phyloP scores from a whole-genome alignment of 2,113 vertebrate species.

The Channa argus region DNA sequence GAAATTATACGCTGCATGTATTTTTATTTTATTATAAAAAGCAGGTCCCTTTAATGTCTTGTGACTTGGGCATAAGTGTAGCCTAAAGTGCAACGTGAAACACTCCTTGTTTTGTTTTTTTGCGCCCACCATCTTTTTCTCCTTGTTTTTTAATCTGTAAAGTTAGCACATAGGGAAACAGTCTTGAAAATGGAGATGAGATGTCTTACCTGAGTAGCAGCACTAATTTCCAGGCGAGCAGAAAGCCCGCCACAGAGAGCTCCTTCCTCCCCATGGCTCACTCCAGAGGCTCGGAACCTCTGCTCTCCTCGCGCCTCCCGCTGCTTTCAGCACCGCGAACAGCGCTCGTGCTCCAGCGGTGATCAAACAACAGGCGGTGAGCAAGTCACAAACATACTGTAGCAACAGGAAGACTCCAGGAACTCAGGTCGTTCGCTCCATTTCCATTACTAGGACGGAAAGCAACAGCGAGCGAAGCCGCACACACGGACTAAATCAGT shows the following conservation, averaged over 20 bases:
- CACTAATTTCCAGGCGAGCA: constrained; percentile 44
- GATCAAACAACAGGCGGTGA: constrained; percentile 23
- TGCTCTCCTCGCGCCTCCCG: constrained; percentile 14
- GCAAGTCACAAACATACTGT: constrained; percentile 26
- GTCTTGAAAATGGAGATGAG: neutral
- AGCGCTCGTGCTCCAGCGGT: constrained; percentile 46
- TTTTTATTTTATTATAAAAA: too few relatives aligned
- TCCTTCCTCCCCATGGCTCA: constrained; percentile 6
- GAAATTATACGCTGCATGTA: too few relatives aligned
- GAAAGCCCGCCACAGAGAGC: constrained; percentile 27
- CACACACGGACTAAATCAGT: neutral
- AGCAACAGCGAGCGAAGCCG: too few relatives aligned
- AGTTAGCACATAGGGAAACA: neutral
- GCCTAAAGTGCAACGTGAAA: too few relatives aligned
- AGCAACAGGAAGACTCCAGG: neutral
- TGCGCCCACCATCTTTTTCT: neutral
- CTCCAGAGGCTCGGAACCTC: constrained; percentile 12
- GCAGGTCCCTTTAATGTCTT: too few relatives aligned
- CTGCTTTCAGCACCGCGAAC: constrained; percentile 39
- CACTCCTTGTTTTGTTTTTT: neutral
- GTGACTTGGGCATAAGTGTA: too few relatives aligned
- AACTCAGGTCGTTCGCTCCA: neutral
- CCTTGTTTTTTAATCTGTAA: neutral
- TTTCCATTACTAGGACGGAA: neutral
- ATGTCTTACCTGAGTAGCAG: constrained; percentile 58